Evolutionary conservation across 2,888 invertebrate species (phyloP), one percentile per base, ranked within the genome.

Genomic region (Tenodera sinensis): DNA sequence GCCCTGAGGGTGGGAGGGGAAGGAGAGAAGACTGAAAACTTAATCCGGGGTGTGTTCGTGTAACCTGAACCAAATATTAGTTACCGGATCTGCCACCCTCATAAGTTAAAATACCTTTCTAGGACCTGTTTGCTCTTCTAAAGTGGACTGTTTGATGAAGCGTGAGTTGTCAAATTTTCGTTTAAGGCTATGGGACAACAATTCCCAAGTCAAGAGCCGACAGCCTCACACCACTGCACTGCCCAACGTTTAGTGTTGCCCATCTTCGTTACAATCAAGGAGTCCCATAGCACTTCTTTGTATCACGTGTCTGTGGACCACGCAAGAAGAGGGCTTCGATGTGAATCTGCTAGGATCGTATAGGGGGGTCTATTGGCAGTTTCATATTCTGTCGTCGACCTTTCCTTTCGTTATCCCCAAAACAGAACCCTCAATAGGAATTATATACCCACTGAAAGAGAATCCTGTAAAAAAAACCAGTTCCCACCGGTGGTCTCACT

Each of bases 21-120:
- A 27, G 54, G 27, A 27, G n/a, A 47, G 27, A 47, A 86, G 86
- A 8, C 47, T 84, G 88, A 84, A 34, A 87, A 88, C 89, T 71
- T 88, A 85, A 89, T 89, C 85, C n/a, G 12, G 89, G 81, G 47
- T 88, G 87, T 54, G 84, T 83, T 20, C 54, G 27, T 71, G 89
- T 88, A 89, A 89, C 47, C 28, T 84, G 89, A 89, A 84, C 42
- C 83, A 83, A 89, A 54, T 86, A 81, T 86, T 86, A 86, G 86
- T 86, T 86, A 86, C 86, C 86, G 86, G 86, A 86, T 86, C 86
- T 86, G 71, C 86, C 86, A 86, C 86, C 71, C 86, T 86, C 71
- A 20, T 81, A 86, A 86, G 71, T 86, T 85, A 85, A 27, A 25
- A 47, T 47, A 71, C 54, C 54, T 71, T 71, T 71, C 54, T 20